A percentile compares a stretch with the other conserved stretches of the same genome.
phyloP scores from a whole-genome alignment of 2,113 vertebrate genomes.

The Myotis brandtii region DNA sequence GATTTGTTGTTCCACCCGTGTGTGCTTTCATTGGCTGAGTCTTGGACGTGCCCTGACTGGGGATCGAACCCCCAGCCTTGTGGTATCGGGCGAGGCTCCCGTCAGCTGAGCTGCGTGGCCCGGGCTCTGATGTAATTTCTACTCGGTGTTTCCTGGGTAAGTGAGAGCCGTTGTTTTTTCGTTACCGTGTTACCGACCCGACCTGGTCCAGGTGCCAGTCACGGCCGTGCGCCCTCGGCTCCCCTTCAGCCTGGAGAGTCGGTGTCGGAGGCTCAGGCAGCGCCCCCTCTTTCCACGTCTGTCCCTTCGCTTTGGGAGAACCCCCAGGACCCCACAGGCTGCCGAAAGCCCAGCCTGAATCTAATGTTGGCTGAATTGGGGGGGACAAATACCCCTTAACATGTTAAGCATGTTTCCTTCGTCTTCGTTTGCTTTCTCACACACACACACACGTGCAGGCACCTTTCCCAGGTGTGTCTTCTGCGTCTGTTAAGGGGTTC shows the following conservation, averaged over 20 bases:
- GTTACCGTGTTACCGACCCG: not conserved
- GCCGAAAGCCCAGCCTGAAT: not conserved
- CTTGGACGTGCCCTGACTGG: too few species aligned
- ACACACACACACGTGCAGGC: too few species aligned
- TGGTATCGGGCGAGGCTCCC: fast-evolving
- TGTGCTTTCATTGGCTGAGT: too few species aligned
- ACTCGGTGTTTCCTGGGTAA: too few species aligned
- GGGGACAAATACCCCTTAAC: not conserved
- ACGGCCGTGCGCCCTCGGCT: fast-evolving
- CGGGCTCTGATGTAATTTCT: fast-evolving
- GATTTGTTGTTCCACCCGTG: too few species aligned
- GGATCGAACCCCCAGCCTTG: too few species aligned
- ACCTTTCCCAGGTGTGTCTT: too few species aligned
- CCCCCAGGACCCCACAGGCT: fast-evolving
- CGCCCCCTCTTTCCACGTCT: fast-evolving
- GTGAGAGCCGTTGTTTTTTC: too few species aligned
- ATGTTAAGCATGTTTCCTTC: fast-evolving
- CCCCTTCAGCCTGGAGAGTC: too few species aligned
- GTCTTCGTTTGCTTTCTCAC: not conserved
- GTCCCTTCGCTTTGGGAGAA: too few species aligned
- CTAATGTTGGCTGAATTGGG: fast-evolving
- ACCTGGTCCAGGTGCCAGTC: not conserved
- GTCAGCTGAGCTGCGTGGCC: too few species aligned
- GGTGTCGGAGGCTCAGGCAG: not conserved
- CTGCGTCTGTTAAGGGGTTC: not conserved